These are phyloP conservation scores for Yponomeuta sedellus DNA, from an alignment of 2,888 invertebrate genomes.

Conservation along the genomic window DNA sequence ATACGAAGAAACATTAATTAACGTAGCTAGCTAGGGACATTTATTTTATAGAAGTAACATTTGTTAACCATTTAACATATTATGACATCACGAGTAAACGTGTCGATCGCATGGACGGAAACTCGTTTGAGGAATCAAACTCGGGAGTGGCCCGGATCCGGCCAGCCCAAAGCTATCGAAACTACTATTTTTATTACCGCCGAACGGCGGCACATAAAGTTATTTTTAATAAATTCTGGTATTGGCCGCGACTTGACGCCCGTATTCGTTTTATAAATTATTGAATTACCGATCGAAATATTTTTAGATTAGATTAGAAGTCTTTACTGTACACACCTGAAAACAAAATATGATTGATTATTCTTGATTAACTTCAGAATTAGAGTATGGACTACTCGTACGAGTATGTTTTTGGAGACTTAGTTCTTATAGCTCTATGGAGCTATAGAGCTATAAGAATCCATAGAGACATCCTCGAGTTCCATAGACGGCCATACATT, in stretches of 20 bases:
- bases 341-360: not conserved
- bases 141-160: conserved; percentile 64
- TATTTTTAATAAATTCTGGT: conserved; percentile 38
- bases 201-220: conserved; percentile 45
- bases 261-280: conserved; percentile 4
- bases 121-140: conserved; percentile 36
- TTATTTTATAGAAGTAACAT: not conserved
- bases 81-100: conserved; percentile 69
- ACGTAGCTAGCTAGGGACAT: not conserved
- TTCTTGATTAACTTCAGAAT: too few species aligned
- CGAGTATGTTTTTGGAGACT: too few species aligned
- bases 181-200: conserved; percentile 65
- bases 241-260: conserved; percentile 25
- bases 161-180: conserved; percentile 56
- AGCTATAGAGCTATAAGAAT: too few species aligned
- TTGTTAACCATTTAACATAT: conserved; percentile 27
- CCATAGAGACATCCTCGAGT: too few species aligned
- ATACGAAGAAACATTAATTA: too few species aligned
- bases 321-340: too few species aligned
- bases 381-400: too few species aligned
- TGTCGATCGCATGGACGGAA: conserved; percentile 35
- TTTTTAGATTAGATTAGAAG: too few species aligned
- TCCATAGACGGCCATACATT: too few species aligned
- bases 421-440: too few species aligned
- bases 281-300: not conserved